Evolutionary conservation across 2,888 invertebrate genomes (phyloP).

Genomic region (Bibio marci): DNA sequence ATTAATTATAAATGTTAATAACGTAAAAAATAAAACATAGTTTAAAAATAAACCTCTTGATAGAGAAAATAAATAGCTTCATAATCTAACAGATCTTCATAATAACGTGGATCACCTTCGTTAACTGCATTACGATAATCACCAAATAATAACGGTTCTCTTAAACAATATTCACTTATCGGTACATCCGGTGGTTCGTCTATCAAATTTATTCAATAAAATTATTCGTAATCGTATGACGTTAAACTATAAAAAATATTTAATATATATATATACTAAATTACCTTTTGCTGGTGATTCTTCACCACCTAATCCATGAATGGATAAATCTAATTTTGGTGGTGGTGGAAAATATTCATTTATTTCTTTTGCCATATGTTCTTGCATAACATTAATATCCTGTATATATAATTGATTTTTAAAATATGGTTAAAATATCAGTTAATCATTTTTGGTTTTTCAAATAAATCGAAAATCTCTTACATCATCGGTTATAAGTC

Average conservation of each 20-base stretch:
- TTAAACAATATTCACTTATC: constrained; percentile 48
- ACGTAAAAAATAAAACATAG: background rate
- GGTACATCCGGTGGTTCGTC: constrained; percentile 9
- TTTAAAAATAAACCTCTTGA: constrained; percentile 49
- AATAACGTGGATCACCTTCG: constrained; percentile 60
- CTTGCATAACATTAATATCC: constrained; percentile 48
- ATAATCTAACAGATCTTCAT: constrained; percentile 81
- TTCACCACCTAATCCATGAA: constrained; percentile 9
- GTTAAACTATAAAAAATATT: background rate
- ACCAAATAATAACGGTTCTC: constrained; percentile 74
- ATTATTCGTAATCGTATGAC: background rate
- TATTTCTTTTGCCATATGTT: constrained; percentile 41
- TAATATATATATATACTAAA: no score
- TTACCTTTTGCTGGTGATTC: background rate
- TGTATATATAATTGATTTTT: constrained; percentile 16
- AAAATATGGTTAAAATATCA: no score
- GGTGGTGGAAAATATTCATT: constrained; percentile 28
- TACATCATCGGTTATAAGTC: constrained; percentile 52
- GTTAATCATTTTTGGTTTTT: background rate
- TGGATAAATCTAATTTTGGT: constrained; percentile 10
- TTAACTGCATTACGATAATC: constrained; percentile 76
- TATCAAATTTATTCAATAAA: background rate
- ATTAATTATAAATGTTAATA: background rate
- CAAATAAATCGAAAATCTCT: constrained; percentile 8
- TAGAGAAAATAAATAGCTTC: constrained; percentile 76